Evolutionary conservation across 2,888 invertebrate genomes (phyloP).

Genomic region (Drosophila barbarae): DNA sequence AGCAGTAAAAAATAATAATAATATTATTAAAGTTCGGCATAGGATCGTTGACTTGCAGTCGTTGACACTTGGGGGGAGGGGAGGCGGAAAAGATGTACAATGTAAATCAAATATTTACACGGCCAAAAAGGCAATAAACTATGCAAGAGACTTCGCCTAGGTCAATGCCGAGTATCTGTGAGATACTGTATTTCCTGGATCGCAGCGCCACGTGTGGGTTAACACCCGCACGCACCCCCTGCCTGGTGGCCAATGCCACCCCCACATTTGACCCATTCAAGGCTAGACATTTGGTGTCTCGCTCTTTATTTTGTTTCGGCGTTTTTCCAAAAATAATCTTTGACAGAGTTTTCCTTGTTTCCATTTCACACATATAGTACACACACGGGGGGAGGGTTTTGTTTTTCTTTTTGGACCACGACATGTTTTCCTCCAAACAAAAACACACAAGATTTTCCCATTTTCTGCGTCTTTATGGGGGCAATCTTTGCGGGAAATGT

Average conservation of each 20-base stretch:
- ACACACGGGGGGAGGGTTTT: slow-evolving; percentile 24
- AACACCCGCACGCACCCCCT: background rate
- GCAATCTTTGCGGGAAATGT: slow-evolving; percentile 21
- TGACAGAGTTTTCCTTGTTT: slow-evolving; percentile 43
- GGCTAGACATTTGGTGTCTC: slow-evolving; percentile 38
- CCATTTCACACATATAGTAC: slow-evolving; percentile 13
- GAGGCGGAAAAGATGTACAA: slow-evolving; percentile 28
- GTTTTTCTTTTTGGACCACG: slow-evolving; percentile 42
- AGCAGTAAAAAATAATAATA: slow-evolving; percentile 23
- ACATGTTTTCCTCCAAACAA: slow-evolving; percentile 48
- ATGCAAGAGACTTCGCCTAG: slow-evolving; percentile 51
- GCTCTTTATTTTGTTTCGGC: slow-evolving; percentile 12
- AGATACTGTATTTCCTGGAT: slow-evolving; percentile 55
- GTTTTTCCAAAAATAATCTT: slow-evolving; percentile 33
- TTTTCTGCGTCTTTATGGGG: slow-evolving; percentile 28
- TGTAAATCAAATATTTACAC: slow-evolving; percentile 52
- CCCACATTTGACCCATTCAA: slow-evolving; percentile 40
- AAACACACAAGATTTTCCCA: slow-evolving; percentile 25
- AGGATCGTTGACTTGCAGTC: slow-evolving; percentile 39
- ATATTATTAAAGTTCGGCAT: slow-evolving; percentile 20
- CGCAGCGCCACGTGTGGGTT: slow-evolving; percentile 29
- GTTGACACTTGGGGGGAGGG: slow-evolving; percentile 19
- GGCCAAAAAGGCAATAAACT: slow-evolving; percentile 48
- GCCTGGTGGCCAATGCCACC: background rate
- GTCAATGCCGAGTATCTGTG: slow-evolving; percentile 54